Base-by-base conservation (phyloP, 2,888 invertebrate species). In the Drosophila greeni region DNA sequence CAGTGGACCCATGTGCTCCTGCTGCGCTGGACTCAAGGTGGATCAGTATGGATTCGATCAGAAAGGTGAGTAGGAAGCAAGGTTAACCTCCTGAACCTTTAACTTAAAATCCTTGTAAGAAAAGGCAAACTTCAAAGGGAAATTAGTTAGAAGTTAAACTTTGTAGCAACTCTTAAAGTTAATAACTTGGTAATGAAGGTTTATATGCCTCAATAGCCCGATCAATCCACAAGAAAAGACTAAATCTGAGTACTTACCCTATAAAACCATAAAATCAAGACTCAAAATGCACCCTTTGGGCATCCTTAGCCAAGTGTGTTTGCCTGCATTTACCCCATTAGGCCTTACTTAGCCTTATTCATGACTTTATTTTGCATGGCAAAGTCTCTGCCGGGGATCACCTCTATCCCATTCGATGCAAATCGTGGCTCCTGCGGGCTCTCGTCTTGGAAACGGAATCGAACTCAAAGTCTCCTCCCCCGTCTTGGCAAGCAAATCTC, bases 11-110 rank as follows among this genome's bases (percentile, higher is more conserved):
- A 88, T 90, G 49, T 95, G 95, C 80, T 91, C 91, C 47, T 95
- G 95, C 85, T 95, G 95, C 79, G 91, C 92, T 3, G 94, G 94
- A n/a, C 90, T 95, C 72, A 91, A 93, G 73, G 90, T 95, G 62
- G 90, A 91, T 60, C 89, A 91, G 36, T 90, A 94, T 65, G 92
- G 92, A 70, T 88, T 87, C 48, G 82, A 88, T 74, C 85, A 87
- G 60, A 88, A 87, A 76, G 84, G 87, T 87, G 79, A 65, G 85
- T 76, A 6, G n/a, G 9, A 23, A 16, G 16, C 9, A 0, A 7
- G 5, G 26, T 18, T 26, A 26, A 8, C 26, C 2, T 8, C 26
- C 8, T 2, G 26, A 29, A 9, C 2, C 1, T 14, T 12, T 1
- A n/a, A 3, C 20, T 39, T 6, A 11, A 11, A 4, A 26, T 26